Conservation (phyloP, 30 jellyfish, hydroid and myxozoan genomes). For the Sanderia malayensis region DNA sequence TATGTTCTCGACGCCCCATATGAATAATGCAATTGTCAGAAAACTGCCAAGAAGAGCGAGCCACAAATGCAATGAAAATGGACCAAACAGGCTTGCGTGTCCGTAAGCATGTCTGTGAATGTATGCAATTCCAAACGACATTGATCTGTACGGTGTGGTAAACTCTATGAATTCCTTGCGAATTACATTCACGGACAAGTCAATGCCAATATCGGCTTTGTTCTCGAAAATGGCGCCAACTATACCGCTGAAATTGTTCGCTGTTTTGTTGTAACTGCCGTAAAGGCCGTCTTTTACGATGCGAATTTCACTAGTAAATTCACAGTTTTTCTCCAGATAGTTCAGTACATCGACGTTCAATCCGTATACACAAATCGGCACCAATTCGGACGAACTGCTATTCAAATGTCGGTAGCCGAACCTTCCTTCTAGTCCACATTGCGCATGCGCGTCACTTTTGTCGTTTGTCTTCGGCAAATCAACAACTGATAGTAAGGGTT, state of each 20-base stretch:
- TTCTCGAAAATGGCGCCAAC: slow-evolving; percentile 14
- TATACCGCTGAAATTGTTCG: slow-evolving; percentile 15
- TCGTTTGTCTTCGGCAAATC: slow-evolving; percentile 1
- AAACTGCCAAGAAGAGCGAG: not conserved
- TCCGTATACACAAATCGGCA: slow-evolving; percentile 20
- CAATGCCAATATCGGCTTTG: slow-evolving; percentile 24
- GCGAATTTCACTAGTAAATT: slow-evolving; percentile 21
- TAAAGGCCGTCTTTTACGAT: slow-evolving; percentile 27
- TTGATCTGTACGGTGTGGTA: slow-evolving; percentile 15
- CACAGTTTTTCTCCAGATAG: slow-evolving; percentile 14
- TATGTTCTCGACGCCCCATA: no score
- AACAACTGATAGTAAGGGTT: slow-evolving; percentile 19
- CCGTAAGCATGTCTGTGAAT: not conserved
- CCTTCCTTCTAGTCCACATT: slow-evolving; percentile 27
- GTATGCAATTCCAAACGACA: not conserved
- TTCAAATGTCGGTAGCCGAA: not conserved
- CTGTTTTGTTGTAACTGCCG: slow-evolving; percentile 9
- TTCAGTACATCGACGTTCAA: slow-evolving; percentile 25
- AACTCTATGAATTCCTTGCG: slow-evolving; percentile 20
- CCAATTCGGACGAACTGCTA: not conserved
- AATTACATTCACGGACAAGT: slow-evolving; percentile 8
- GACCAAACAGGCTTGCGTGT: not conserved
- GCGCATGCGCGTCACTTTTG: no score
- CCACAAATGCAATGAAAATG: not conserved
- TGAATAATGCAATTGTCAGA: no score